Base-by-base conservation (phyloP, 1,140 invertebrate genomes). In the Tribolium castaneum region DNA sequence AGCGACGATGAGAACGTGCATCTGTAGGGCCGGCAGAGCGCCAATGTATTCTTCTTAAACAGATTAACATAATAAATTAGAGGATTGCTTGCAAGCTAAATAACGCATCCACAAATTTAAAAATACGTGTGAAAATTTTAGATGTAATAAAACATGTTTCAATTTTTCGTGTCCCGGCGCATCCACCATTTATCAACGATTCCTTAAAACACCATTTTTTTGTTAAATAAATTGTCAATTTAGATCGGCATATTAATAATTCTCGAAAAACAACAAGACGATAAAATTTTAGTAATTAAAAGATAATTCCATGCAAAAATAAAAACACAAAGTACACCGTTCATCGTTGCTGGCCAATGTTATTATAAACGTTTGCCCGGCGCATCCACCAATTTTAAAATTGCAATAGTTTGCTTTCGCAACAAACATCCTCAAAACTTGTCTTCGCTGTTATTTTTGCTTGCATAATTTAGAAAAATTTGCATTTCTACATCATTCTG, bases 1-100 rank as follows among this genome's bases (percentile, higher is more conserved):
- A 66, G 59, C 59, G n/a, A 66, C 59, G 25, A 25, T 66, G 59
- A 66, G 59, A 66, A 66, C 59, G n/a, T 66, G 25, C 59, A 66
- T 66, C 59, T 66, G 59, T 45, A n/a, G 30, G 30, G 6, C n/a
- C n/a, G 59, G 30, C 14, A 22, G 22, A 30, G 19, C 54, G 19
- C 54, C 10, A 59, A 66, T 35, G 59, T 6, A 66, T 66, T 66
- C 34, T 66, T 66, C 59, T 66, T 66, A 13, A 35, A 25, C 7
- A 66, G 59, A 66, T 66, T 66, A 66, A 39, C 25, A 66, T 35
- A 66, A 66, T 66, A 35, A 66, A 66, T 66, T 35, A 3, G 30
- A 14, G 30, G 30, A 25, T 59, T 59, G 13, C 19, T 59, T 52
- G 51, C 16, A 14, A 52, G 39, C 5, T 52, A 52, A 52, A 52